Base-by-base conservation (phyloP, 1,140 invertebrate genomes). In the Lordiphosa mommai region DNA sequence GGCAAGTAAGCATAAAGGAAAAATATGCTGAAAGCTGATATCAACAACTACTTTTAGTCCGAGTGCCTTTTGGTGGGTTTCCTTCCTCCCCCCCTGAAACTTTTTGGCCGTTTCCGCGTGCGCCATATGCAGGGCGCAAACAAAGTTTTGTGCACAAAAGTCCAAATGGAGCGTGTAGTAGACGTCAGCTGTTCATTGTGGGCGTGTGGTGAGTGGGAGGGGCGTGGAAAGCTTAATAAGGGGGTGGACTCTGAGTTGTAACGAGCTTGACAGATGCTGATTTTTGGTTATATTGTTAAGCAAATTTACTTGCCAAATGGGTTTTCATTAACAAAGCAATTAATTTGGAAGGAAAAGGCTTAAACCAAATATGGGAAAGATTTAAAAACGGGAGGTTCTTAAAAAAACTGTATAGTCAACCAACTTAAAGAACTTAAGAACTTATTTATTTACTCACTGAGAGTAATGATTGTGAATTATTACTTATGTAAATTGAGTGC, bases 1-100 rank as follows among this genome's bases (percentile, higher is more conserved):
- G n/a, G n/a, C n/a, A n/a, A n/a, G n/a, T n/a, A 33, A 5, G 29
- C 41, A 16, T 12, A 50, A 30, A 48, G 48, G 32, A 32, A 34
- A 61, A 46, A 43, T 59, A 34, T 32, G 60, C 67, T 76, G 77
- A 82, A 82, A 82, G 76, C 58, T 58, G 76, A 84, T 82, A 82
- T 84, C 76, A 76, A 56, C 58, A 76, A 71, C 76, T 80, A 76
- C 67, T 76, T 59, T 61, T 49, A 41, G 36, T 55, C 23, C 61
- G 53, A 57, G 53, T 61, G 63, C 32, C 27, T 30, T 30, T 20
- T 47, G 20, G 13, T 32, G 32, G 16, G 14, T 41, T 40, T 14
- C 38, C 6, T 16, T 44, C 14, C 27, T 8, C 9, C 36, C 23
- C 33, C 0, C 53, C 30, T 37, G n/a, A n/a, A n/a, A 48, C 37